Evolutionary conservation across 2,797 vertebrate genomes (phyloP).

Genomic region (Tokudaia muenninki): DNA sequence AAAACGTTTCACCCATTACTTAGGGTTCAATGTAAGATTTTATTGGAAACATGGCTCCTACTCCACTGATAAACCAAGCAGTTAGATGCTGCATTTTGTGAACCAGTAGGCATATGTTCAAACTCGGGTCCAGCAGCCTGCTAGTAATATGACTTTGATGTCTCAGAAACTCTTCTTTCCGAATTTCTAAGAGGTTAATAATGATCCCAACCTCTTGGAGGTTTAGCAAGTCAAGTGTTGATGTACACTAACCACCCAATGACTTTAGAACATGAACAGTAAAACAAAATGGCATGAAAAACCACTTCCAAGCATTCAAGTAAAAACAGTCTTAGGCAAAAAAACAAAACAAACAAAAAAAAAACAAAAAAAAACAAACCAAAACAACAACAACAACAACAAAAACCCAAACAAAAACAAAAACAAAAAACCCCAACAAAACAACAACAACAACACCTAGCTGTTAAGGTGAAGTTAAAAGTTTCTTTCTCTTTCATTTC

Average conservation of each 20-base stretch:
- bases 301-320: neutral
- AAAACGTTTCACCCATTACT: constrained; percentile 35
- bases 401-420: neutral
- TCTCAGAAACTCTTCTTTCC: neutral
- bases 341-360: neutral
- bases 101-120: neutral
- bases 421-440: neutral
- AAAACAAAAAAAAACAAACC: neutral
- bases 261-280: neutral
- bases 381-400: no score
- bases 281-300: constrained; percentile 16
- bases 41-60: neutral
- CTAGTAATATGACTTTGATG: neutral
- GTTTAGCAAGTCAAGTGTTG: neutral
- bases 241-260: neutral
- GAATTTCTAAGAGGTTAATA: neutral
- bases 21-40: constrained; percentile 21
- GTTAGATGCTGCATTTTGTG: neutral
- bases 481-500: neutral
- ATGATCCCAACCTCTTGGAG: neutral
- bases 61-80: neutral
- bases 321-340: constrained; percentile 17
- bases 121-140: neutral
- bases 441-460: neutral
- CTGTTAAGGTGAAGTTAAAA: constrained; percentile 6